Base-by-base conservation (phyloP, 2,113 vertebrate genomes). In the Aptenodytes patagonicus region DNA sequence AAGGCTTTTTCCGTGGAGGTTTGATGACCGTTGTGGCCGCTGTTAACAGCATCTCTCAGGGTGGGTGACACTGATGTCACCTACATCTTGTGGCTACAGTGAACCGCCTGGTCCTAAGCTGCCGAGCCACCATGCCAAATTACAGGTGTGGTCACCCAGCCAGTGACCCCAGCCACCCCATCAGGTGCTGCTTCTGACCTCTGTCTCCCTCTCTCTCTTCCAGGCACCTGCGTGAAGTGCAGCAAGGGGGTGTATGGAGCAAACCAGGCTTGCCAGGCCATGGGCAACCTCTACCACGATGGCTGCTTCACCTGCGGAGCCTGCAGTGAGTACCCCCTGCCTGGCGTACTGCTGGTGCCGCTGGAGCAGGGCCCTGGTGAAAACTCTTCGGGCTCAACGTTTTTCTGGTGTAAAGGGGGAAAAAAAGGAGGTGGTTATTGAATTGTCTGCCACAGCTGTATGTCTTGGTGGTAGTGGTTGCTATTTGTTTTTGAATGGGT, bases 281-380 rank as follows among this genome's bases (percentile, higher is more conserved):
- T 99, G 99, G 99, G 99, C 2, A 99, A 98, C 97, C 98, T 99
- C 81, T 99, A 99, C 98, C 99, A 99, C 0, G 99, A 99, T 3
- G 96, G 98, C 93, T 99, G 99, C 97, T 99, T 99, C 98, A 99
- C 99, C 98, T 99, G 99, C 17, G 99, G 99, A 6, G 99, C 99
- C 78, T 99, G 99, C 96, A 99, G 99, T 99, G 98, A 99, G 99
- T 99, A 90, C 9, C 38, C 28, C 12, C 25, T 20, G 38, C 64
- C 42, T 7, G 7, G 2, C 16, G 46, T 49, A 77, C 54, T 4
- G 4, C 38, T 2, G 3, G 14, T 47, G 77, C 52, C 1, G 2
- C 42, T 2, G 5, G 17, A 15, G 61, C 29, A 4, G 19, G 31
- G 10, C 49, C 17, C 65, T 84, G 38, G 17, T 29, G 8, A 60